Base-by-base conservation (phyloP, 2,888 invertebrate genomes). In the Stenotaenia linearis region DNA sequence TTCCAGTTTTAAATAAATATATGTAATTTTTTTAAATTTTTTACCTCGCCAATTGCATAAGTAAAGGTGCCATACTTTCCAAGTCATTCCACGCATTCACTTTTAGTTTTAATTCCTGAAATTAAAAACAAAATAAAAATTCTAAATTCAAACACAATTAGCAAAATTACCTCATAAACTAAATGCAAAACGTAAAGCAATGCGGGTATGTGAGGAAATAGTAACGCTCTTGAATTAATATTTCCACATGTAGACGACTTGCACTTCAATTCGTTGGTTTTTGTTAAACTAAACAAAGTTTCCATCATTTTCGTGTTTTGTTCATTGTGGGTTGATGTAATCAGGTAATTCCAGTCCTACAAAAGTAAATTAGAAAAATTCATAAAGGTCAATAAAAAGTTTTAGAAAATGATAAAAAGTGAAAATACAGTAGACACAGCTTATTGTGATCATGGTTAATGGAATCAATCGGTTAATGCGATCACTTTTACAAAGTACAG, bases 161-260 rank as follows among this genome's bases (percentile, higher is more conserved):
- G 4, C 3, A 79, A 50, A n/a, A 80, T 40, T 69, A 88, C 89
- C 89, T 97, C 97, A 84, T 97, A 97, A 0, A 96, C 89, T 35
- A 97, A 88, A 87, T 97, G 97, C 40, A 97, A 88, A 0, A 93
- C 90, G 85, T 91, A 94, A 80, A 96, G 89, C 35, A 96, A 89
- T 78, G 92, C 89, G 6, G 93, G 89, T 12, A 93, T 90, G 83
- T 92, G 91, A 0, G 91, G 89, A 83, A 93, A 95, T 1, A 96
- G 87, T 0, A 91, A 85, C 0, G 93, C 90, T 81, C 90, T 90
- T 0, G 89, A 86, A 83, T 92, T 91, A 80, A 92, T 89, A 83
- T 88, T 88, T 0, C 86, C 85, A 0, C 85, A 77, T 25, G 81
- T 79, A 76, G 78, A 37, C 69, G n/a, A 2, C 21, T 23, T 35